A percentile compares a stretch with the other conserved stretches of the same genome.
Evolutionary conservation across 2,113 vertebrate genomes (phyloP).

Genomic region (Brachypteracias leptosomus): DNA sequence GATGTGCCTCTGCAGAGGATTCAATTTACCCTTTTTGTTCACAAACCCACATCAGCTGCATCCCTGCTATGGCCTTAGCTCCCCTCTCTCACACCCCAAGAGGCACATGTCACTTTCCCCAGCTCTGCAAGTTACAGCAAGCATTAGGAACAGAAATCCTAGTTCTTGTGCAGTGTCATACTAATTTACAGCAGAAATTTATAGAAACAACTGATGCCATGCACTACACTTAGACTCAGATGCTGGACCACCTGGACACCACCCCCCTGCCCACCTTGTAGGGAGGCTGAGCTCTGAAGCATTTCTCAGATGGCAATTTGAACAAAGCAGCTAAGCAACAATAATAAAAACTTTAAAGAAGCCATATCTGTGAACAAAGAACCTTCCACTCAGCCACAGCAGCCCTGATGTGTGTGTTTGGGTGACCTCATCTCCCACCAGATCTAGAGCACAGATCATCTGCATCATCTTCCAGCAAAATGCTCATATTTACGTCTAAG

Average conservation of each 20-base stretch:
- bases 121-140: neutral
- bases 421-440: neutral
- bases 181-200: neutral
- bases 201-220: neutral
- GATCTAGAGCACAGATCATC: neutral
- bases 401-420: neutral
- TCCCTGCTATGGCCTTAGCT: neutral
- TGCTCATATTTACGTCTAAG: neutral
- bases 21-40: neutral
- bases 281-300: neutral
- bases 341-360: neutral
- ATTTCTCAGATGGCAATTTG: too few relatives aligned
- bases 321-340: neutral
- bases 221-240: accelerated
- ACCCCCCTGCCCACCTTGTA: neutral
- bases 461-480: neutral
- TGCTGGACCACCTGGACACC: neutral
- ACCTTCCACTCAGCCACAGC: neutral
- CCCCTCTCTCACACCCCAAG: neutral
- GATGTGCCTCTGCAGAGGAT: neutral
- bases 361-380: neutral
- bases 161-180: neutral
- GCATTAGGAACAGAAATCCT: neutral
- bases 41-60: neutral
- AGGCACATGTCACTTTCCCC: neutral